Conservation (phyloP, 2,113 vertebrate species). For the Alligator sinensis region DNA sequence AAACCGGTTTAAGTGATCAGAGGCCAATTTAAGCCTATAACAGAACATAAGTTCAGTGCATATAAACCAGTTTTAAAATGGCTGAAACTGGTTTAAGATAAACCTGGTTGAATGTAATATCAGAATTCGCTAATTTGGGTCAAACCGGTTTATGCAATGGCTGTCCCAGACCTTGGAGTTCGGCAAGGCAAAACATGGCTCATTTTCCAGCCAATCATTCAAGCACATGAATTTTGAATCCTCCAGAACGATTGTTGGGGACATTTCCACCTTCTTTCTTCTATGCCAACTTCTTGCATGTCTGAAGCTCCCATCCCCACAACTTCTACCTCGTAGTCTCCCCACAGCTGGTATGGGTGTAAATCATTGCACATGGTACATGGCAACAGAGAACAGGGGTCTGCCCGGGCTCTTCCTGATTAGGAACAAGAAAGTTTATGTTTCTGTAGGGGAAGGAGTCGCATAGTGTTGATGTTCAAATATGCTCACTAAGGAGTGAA, state of each 20-base stretch:
- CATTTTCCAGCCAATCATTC: background rate
- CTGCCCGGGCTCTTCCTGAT: background rate
- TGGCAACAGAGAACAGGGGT: background rate
- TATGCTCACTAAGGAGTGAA: accelerated
- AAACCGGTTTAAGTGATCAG: no score
- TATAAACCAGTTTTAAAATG: no score
- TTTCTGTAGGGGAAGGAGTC: background rate
- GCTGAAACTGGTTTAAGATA: no score
- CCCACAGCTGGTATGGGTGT: background rate
- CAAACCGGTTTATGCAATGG: no score
- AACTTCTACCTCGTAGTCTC: background rate
- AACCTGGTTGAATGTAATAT: no score
- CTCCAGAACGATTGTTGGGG: accelerated
- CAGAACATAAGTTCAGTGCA: no score
- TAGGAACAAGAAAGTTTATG: accelerated
- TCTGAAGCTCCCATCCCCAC: background rate
- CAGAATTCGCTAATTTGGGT: no score
- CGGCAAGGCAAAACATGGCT: background rate
- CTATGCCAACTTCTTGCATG: background rate
- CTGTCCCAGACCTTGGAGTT: background rate
- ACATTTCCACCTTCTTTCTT: background rate
- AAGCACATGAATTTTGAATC: background rate
- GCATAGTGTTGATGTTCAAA: background rate
- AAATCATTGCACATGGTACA: background rate
- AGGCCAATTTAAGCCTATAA: no score